Conservation (phyloP, 2,113 vertebrate species). For the Xerus inauris region DNA sequence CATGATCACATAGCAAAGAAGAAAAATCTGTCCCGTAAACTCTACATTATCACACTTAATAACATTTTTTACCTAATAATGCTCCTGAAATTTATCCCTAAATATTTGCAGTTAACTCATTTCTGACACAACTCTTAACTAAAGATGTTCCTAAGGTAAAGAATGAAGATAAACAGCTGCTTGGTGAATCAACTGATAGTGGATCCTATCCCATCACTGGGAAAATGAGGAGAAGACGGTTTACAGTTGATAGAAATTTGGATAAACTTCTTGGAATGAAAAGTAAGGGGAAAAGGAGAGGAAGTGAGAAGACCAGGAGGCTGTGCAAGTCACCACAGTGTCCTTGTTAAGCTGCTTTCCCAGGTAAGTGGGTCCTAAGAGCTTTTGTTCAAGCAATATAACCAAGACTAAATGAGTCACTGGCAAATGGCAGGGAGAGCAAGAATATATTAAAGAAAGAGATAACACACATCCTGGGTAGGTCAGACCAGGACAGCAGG, state of each 20-base stretch:
- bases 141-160: background rate
- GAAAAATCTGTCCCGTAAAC: background rate
- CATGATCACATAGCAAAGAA: background rate
- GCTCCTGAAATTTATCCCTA: background rate
- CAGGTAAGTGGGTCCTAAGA: background rate
- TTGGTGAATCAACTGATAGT: background rate
- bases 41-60: background rate
- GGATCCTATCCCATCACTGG: background rate
- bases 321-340: background rate
- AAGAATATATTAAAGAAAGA: background rate
- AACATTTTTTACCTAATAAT: background rate
- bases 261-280: background rate
- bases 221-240: background rate
- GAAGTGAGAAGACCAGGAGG: background rate
- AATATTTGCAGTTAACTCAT: background rate
- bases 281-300: background rate
- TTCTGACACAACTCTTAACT: background rate
- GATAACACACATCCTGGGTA: background rate
- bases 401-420: background rate
- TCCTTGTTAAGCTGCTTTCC: background rate
- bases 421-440: background rate
- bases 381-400: background rate
- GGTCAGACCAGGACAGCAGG: background rate
- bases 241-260: background rate
- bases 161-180: background rate